Conservation (phyloP, 2,888 invertebrate genomes). For the Lepidocyrtoides sp. region DNA sequence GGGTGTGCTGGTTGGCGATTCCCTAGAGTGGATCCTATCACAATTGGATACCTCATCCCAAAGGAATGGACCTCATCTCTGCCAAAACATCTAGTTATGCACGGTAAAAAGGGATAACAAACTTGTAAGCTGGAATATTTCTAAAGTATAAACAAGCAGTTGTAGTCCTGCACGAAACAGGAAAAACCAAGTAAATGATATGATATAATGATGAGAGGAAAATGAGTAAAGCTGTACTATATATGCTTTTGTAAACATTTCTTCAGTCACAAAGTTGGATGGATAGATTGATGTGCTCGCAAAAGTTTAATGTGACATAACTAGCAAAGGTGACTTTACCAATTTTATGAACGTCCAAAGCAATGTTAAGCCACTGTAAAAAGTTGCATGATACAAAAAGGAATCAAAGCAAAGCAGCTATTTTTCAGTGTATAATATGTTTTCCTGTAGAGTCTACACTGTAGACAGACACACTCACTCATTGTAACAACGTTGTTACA, state of each 20-base stretch:
- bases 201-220: slow-evolving; percentile 45
- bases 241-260: slow-evolving; percentile 40
- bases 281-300: slow-evolving; percentile 69
- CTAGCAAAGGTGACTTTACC: slow-evolving; percentile 41
- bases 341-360: slow-evolving; percentile 33
- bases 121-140: too few relatives aligned
- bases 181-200: slow-evolving; percentile 48
- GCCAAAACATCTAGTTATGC: slow-evolving; percentile 53
- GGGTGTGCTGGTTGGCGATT: slow-evolving; percentile 61
- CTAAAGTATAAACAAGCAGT: too few relatives aligned
- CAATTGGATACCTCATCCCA: slow-evolving; percentile 82
- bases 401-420: background rate
- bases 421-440: too few relatives aligned
- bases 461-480: too few relatives aligned
- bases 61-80: slow-evolving; percentile 71
- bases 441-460: too few relatives aligned
- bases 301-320: slow-evolving; percentile 63
- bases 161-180: background rate
- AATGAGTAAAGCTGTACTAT: slow-evolving; percentile 18
- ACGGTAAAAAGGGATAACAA: slow-evolving; percentile 47
- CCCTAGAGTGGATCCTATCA: slow-evolving; percentile 80
- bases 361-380: background rate
- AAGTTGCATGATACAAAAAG: background rate
- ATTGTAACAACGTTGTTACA: too few relatives aligned
- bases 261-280: slow-evolving; percentile 45